Conservation (phyloP, 2,797 vertebrate genomes). For the Mormyrus hasselquistii region DNA sequence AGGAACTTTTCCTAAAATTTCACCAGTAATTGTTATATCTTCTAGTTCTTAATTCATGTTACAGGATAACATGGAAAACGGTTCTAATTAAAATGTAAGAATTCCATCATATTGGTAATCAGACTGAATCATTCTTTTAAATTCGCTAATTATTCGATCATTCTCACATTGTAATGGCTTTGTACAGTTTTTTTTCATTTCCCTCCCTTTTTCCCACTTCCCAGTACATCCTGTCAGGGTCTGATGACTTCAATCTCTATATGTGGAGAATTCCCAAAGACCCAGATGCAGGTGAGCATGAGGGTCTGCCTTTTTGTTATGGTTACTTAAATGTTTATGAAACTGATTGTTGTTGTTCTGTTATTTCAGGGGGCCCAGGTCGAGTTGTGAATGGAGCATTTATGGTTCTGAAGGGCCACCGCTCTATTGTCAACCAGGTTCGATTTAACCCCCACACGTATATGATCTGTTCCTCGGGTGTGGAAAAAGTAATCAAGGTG, state of each 20-base stretch:
- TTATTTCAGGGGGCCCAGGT: slow-evolving; percentile 73
- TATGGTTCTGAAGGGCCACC: slow-evolving; percentile 95
- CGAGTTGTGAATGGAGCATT: slow-evolving; percentile 97
- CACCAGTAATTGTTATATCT: not conserved
- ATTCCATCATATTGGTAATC: not conserved
- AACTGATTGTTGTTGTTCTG: slow-evolving; percentile 18
- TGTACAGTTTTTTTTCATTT: not conserved
- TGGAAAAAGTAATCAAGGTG: slow-evolving; percentile 99
- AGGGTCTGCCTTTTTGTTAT: not conserved
- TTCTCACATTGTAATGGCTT: not conserved
- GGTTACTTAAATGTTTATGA: not conserved
- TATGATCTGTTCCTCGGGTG: slow-evolving; percentile 98
- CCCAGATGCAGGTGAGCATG: slow-evolving; percentile 83
- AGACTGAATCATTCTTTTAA: not conserved
- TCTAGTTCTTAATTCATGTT: not conserved
- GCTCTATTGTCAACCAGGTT: slow-evolving; percentile 98
- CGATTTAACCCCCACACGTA: slow-evolving; percentile 96
- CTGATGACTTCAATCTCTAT: slow-evolving; percentile 98
- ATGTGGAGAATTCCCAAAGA: slow-evolving; percentile 98
- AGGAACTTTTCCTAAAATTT: not conserved
- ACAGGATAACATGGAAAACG: not conserved
- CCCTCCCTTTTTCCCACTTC: slow-evolving; percentile 10
- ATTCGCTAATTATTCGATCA: not conserved
- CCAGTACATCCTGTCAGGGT: slow-evolving; percentile 96
- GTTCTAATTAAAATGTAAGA: not conserved